Base-by-base conservation (phyloP, 1,140 invertebrate genomes). In the Papilio polyxenes region DNA sequence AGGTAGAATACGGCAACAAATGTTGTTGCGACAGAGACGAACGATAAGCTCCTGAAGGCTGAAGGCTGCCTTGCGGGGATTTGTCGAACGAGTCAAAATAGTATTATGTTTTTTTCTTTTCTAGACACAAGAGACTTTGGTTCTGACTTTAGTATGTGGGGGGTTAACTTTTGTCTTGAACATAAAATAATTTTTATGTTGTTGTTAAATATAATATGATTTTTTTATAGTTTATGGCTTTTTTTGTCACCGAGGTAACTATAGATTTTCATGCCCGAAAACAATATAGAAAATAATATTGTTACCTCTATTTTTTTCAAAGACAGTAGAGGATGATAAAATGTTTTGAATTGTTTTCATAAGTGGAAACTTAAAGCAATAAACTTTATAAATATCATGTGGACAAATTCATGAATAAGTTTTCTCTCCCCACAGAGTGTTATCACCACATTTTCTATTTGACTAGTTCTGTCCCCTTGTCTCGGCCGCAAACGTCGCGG, bases 21-120 rank as follows among this genome's bases (percentile, higher is more conserved):
- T 17, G 78, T 3, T 48, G 59, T 86, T 79, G 81, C 7, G 83
- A 92, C 69, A 85, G 81, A 81, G 88, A 89, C 48, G 23, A 82
- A 31, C 7, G 51, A 75, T 56, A 78, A 62, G 9, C 59, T 72
- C 65, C 5, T 17, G 78, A 80, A 59, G 48, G 23, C 5, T 17
- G 78, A 80, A 59, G 48, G 23, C 48, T 23, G 49, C 44, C 44
- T 31, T 51, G 23, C n/a, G 48, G 75, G 75, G 75, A 76, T 76
- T 56, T 53, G 49, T 53, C 75, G 48, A 51, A 53, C n/a, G n/a
- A 53, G 75, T 76, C 75, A 77, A 51, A 53, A 56, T 79, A 81
- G 81, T 78, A 80, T 4, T 75, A 75, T 31, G 31, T 72, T 69
- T 72, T 72, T 72, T 72, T 72, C 85, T 85, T 83, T 86, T 86